Conservation (phyloP, 2,797 vertebrate genomes). For the Heliangelus exortis region DNA sequence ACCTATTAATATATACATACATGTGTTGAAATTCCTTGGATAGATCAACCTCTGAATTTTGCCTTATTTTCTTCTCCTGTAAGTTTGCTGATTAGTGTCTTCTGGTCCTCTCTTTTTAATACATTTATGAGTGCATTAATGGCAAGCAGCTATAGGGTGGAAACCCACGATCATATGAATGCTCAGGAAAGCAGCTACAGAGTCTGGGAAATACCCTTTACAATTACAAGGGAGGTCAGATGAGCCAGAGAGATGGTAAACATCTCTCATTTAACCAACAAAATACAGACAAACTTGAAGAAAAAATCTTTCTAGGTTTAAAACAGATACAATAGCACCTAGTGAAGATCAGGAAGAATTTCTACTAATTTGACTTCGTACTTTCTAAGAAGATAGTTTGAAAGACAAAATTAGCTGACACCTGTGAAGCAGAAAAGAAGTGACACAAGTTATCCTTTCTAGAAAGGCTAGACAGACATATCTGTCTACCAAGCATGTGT, state of each 20-base stretch:
- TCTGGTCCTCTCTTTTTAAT: not conserved
- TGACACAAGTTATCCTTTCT: not conserved
- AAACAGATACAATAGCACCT: not conserved
- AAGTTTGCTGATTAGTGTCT: not conserved
- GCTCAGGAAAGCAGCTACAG: not conserved
- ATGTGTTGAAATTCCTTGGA: not conserved
- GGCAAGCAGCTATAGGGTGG: not conserved
- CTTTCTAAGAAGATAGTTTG: not conserved
- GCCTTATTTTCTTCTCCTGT: not conserved
- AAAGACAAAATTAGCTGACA: not conserved
- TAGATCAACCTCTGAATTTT: not conserved
- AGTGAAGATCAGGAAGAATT: not conserved
- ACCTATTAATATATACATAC: accelerated
- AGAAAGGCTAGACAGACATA: not conserved
- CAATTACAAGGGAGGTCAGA: not conserved
- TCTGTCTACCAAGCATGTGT: not conserved
- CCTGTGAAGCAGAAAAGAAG: not conserved
- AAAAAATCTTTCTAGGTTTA: not conserved
- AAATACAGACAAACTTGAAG: not conserved
- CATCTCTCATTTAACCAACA: not conserved
- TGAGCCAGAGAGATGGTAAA: not conserved
- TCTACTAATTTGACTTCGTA: not conserved
- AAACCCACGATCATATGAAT: not conserved
- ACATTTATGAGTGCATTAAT: not conserved
- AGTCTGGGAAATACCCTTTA: not conserved